Percentiles rank a stretch among this genome's conserved stretches.
Evolutionary conservation across 2,797 vertebrate species (phyloP).

Genomic region (Glossophaga mutica): DNA sequence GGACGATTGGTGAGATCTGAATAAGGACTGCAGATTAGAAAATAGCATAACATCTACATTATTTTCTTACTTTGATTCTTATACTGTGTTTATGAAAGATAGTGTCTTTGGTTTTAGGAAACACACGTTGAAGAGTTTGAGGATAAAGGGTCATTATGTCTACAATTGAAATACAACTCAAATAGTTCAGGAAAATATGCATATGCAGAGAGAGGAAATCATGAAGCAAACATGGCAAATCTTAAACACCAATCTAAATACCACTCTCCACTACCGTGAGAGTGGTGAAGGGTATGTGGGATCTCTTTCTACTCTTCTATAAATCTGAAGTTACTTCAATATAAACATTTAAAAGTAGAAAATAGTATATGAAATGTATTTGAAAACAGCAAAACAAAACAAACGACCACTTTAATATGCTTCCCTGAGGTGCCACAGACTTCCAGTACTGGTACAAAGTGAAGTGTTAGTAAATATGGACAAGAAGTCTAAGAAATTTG

Average conservation of each 20-base stretch:
- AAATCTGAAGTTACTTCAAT: neutral
- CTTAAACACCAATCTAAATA: too few species aligned
- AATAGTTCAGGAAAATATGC: neutral
- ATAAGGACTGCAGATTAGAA: neutral
- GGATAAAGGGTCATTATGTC: neutral
- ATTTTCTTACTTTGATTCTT: neutral
- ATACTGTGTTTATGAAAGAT: neutral
- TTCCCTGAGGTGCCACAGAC: neutral
- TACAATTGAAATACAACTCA: neutral
- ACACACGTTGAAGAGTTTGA: neutral
- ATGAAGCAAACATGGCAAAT: neutral
- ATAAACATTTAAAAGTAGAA: conserved; percentile 3
- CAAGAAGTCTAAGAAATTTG: neutral
- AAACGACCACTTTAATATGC: neutral
- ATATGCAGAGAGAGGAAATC: neutral
- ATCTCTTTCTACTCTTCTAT: neutral
- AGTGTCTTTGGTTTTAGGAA: neutral
- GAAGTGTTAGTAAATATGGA: neutral
- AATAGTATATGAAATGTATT: neutral
- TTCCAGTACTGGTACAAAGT: neutral
- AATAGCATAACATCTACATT: neutral
- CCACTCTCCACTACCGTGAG: too few species aligned
- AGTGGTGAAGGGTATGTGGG: neutral
- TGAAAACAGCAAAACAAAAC: conserved; percentile 6
- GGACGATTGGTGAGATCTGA: neutral